Evolutionary conservation across 1,140 invertebrate species (phyloP), one percentile per base, ranked within the genome.

Genomic region (Aradophagus sp.): DNA sequence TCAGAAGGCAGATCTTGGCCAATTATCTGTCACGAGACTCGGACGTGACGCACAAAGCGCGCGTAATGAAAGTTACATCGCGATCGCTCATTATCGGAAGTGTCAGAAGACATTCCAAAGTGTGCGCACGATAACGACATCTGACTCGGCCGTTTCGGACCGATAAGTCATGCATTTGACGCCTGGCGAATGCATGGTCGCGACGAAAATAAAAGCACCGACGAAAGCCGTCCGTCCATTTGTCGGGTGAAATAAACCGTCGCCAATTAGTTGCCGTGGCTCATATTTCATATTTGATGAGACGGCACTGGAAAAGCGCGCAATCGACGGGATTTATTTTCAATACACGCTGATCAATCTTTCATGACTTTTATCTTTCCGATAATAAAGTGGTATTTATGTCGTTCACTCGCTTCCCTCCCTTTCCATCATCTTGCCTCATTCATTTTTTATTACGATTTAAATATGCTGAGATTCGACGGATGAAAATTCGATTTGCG

Each of bases 91-190:
- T 61, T 68, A 61, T 68, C 48, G n/a, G 2, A 3, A 50, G 62
- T 44, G 56, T 53, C 52, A 56, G 16, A 56, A 66, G 39, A 56
- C 48, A 62, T 59, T 73, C 73, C 69, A 74, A 75, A 77, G 70
- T 74, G 58, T 72, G 66, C 29, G 47, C 6, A 20, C 42, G 76
- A 77, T 77, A 77, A 76, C 58, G 42, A 56, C 66, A 71, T 50
- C 71, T 67, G 55, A 27, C 39, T 38, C 4, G 29, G n/a, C n/a
- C n/a, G 26, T 44, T 59, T 68, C 36, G 48, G 15, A 0, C n/a
- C 27, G 50, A 62, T 62, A 62, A 69, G 62, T 35, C 17, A 41
- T 56, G 36, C 15, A 56, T 34, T 39, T 20, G 29, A 31, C 23
- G 35, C n/a, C 36, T 56, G 47, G 47, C 44, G 62, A 58, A 55